Evolutionary conservation across 2,797 vertebrate genomes (phyloP), one percentile per base, ranked within the genome.

Genomic region (Sylvilagus floridanus): DNA sequence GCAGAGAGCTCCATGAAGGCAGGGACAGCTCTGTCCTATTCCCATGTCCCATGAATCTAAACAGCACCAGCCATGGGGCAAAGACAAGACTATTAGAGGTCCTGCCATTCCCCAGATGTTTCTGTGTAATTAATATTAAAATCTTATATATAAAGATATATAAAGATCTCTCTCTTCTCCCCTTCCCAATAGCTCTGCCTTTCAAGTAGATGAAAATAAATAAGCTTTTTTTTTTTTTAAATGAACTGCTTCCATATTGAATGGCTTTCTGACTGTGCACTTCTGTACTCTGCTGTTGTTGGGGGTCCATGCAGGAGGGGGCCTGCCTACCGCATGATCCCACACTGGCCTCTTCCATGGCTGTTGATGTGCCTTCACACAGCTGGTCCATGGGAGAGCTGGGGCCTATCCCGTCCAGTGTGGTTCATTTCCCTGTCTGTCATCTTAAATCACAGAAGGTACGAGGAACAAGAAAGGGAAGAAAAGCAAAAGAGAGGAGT

Each of bases 241-340:
- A 69, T n/a, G 7, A 88, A 57, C 52, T 83, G 24, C 47, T 84
- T 81, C 37, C 30, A 17, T 57, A 68, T 35, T 82, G 47, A 57
- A 28, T 30, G 21, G 7, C 72, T 81, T 95, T 95, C 78, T 90
- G 50, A 78, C 14, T 72, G 60, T 66, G 65, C 72, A 81, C 35
- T 77, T 86, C 35, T 92, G 22, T 21, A 52, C 37, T 10, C 6
- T 42, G 21, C 32, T 65, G 5, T 72, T 78, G 57, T 3, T 57
- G 3, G 24, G 81, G 47, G 10, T 42, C 37, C 54, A 35, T 22
- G 16, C 32, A 73, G 66, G 26, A 85, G 24, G 24, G 50, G 11
- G 32, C 86, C 19, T 85, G 37, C 5, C 28, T 63, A 50, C 21
- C 6, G 22, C 47, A 35, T 32, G 63, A 32, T 75, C 50, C 35